Evolutionary conservation across 2,888 invertebrate genomes (phyloP), one percentile per base, ranked within the genome.

Genomic region (Trissolcus brochymenae): DNA sequence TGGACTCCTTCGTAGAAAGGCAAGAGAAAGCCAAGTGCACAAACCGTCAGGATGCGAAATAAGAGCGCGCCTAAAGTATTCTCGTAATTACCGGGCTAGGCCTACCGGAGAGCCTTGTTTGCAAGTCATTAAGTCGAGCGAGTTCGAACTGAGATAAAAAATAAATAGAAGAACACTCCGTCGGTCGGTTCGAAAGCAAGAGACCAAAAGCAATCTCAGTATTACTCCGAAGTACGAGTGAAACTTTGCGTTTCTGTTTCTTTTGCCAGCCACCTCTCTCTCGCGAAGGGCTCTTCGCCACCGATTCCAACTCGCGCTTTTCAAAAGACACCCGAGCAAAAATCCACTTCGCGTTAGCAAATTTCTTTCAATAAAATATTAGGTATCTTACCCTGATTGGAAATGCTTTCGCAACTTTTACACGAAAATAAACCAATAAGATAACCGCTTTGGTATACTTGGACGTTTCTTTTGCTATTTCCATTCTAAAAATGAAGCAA

Each of bases 111-210:
- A 75, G 76, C 71, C 78, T 82, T 83, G 81, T 81, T 84, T 79
- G 83, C 81, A 80, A 83, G 80, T 83, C 81, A 81, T 84, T 82
- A 82, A 82, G 81, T 79, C 76, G 78, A 79, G 65, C 77, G 68
- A 76, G 67, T 76, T 71, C 76, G 75, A 74, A 65, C 66, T 65
- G 17, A 55, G 72, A 76, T 75, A 59, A 76, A 75, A 71, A 64
- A 74, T 67, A 79, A 75, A 76, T 73, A 70, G 70, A 66, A 76
- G 73, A 76, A 74, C 77, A 72, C 77, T 77, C 65, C 68, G 73
- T 64, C 68, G 73, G 73, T 78, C 74, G 74, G 73, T 78, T 71
- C 78, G 78, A 78, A 74, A 77, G 65, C 68, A 66, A 11, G 35
- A 80, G 78, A 80, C 75, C 67, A 76, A 80, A 83, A 83, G 78